Evolutionary conservation across 2,113 vertebrate species (phyloP), one percentile per base, ranked within the genome.

Genomic region (Gallinago undulata): DNA sequence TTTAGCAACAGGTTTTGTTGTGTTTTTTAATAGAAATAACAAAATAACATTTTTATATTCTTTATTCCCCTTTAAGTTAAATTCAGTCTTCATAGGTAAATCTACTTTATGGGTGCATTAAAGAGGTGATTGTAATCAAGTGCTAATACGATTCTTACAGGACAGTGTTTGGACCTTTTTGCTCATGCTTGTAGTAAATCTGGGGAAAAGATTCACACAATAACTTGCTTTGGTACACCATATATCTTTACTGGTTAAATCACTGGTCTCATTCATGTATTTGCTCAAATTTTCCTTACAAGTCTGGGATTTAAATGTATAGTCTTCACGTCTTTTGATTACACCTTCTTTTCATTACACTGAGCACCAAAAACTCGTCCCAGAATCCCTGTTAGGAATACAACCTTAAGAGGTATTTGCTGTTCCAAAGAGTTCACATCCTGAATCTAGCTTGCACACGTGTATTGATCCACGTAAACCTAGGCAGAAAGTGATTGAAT

Each of bases 371-470:
- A 91, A 69, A 45, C 17, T 41, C 27, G 14, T 45, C 13, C 19
- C 23, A 62, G 37, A 63, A 33, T 21, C 10, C 2, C 13, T 35
- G 19, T 3, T 35, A 70, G 37, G 11, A 79, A 76, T 43, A 18
- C 22, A 43, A 13, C 10, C 17, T 64, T 37, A 27, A 47, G 22
- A 85, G 30, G 21, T 28, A 5, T 5, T 28, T 56, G 11, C 30
- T 57, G 8, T 55, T 75, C 23, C 24, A 33, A 41, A 27, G 39
- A 39, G 35, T 55, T 87, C 3, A 2, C 31, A 13, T 68, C 16
- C 31, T 56, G 27, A 64, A 31, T 39, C 11, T 31, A 35, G 33
- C 14, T 70, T 70, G 7, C 74, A 31, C 28, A 28, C 0, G 0
- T 14, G 7, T 48, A 80, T 55, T 22, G 31, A 57, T 60, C 18